Evolutionary conservation across 2,113 vertebrate genomes (phyloP).

Genomic region (Heptranchias perlo): DNA sequence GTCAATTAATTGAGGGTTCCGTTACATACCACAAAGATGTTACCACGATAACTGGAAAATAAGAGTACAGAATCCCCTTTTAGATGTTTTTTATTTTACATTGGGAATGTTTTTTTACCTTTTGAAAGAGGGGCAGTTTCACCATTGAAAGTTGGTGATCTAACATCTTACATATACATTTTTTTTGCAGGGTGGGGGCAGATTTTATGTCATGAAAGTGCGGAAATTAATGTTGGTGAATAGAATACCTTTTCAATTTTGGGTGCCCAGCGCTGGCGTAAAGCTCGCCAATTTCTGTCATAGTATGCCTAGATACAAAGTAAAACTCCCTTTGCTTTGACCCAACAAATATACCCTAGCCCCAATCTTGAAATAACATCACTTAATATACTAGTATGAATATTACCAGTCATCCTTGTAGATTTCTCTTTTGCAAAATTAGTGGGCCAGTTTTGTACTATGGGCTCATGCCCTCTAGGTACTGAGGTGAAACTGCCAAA

Average conservation of each 20-base stretch:
- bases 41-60: too few species aligned
- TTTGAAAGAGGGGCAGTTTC: not conserved
- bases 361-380: not conserved
- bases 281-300: not conserved
- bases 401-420: not conserved
- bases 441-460: not conserved
- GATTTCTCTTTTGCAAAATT: not conserved
- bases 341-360: not conserved
- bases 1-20: too few species aligned
- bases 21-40: too few species aligned
- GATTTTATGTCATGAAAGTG: not conserved
- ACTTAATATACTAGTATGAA: not conserved
- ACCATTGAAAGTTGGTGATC: too few species aligned
- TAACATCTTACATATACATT: not conserved
- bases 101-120: too few species aligned
- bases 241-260: not conserved
- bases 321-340: not conserved
- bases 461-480: not conserved
- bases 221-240: too few species aligned
- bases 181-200: not conserved
- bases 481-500: too few species aligned
- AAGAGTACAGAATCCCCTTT: too few species aligned
- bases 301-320: not conserved
- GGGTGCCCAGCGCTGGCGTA: not conserved
- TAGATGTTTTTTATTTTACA: too few species aligned